These are phyloP conservation scores for Ethmia dodecea DNA, from an alignment of 2,888 invertebrate species.

Conservation along the genomic window DNA sequence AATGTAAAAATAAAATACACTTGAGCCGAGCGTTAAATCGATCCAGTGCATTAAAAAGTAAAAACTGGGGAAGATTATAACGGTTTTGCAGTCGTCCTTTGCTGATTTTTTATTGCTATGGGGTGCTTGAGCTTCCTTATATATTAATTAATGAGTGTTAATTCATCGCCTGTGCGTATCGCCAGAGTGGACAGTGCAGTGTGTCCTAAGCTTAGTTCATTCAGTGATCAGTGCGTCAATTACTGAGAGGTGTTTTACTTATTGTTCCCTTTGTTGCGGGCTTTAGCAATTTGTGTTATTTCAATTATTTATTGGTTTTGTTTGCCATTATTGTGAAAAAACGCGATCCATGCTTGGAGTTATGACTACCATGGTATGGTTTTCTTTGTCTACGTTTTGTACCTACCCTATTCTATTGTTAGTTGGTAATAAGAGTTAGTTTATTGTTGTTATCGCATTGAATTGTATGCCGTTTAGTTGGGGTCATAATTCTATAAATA, in stretches of 20 bases:
- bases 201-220: constrained; percentile 71
- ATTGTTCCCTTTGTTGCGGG: constrained; percentile 59
- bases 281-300: constrained; percentile 49
- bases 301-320: constrained; percentile 43
- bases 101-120: constrained; percentile 60
- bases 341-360: constrained; percentile 77
- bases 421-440: constrained; percentile 58
- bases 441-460: constrained; percentile 32
- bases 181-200: constrained; percentile 41
- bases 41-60: constrained; percentile 71
- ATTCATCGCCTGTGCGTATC: constrained; percentile 35
- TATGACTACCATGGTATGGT: constrained; percentile 78
- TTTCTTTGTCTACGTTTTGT: constrained; percentile 72
- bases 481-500: constrained; percentile 2
- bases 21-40: constrained; percentile 63
- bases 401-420: constrained; percentile 48
- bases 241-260: constrained; percentile 57
- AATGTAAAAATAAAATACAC: constrained; percentile 46
- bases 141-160: constrained; percentile 36
- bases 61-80: constrained; percentile 65
- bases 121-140: constrained; percentile 37
- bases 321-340: constrained; percentile 64
- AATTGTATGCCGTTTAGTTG: constrained; percentile 25
- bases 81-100: constrained; percentile 55
- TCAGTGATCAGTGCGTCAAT: constrained; percentile 64